phyloP scores from a whole-genome alignment of 2,888 invertebrate genomes.

The Cotesia congregata region DNA sequence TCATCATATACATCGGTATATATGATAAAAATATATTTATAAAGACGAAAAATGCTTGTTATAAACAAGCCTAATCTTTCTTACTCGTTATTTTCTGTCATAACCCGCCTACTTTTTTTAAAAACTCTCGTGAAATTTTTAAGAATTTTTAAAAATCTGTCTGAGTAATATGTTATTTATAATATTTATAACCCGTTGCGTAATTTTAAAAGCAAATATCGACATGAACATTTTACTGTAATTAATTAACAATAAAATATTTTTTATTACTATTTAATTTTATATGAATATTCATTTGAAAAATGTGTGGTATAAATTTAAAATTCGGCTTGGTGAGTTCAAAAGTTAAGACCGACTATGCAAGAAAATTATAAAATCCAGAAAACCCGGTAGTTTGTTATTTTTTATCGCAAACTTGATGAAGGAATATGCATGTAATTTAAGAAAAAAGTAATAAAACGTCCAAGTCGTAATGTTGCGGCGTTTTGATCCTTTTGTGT shows the following conservation, averaged over 20 bases:
- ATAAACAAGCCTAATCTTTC: background rate
- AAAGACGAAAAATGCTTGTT: background rate
- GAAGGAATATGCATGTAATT: background rate
- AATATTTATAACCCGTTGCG: background rate
- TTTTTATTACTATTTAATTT: background rate
- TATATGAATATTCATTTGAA: background rate
- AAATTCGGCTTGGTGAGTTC: background rate
- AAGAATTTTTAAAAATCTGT: background rate
- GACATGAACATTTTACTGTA: background rate
- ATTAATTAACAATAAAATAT: background rate
- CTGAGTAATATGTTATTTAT: background rate
- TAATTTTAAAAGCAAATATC: background rate
- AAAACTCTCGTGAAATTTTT: background rate
- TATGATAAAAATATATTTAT: background rate
- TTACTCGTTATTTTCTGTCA: background rate
- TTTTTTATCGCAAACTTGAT: background rate
- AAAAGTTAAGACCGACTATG: background rate
- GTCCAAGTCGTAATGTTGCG: background rate
- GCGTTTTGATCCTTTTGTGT: background rate
- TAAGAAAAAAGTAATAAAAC: background rate
- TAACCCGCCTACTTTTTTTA: background rate
- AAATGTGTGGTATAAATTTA: background rate
- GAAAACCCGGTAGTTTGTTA: background rate
- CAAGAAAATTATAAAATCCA: background rate
- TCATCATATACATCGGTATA: constrained; percentile 59